Percentiles rank a stretch among this genome's conserved stretches.
Conservation (phyloP, 2,888 invertebrate genomes). For the Tinea trinotella region DNA sequence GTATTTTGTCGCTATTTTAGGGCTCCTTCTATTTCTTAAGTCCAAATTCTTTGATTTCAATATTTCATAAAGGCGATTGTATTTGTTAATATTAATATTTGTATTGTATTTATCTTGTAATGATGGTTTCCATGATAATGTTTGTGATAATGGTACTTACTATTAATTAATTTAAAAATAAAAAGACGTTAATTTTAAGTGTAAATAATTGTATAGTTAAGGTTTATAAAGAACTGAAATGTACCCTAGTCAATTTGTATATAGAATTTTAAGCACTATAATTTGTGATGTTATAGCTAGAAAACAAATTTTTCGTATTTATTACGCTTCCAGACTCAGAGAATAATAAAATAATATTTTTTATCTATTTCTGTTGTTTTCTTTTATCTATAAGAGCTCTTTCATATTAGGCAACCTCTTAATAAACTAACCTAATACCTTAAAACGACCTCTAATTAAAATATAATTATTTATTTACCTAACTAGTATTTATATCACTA, state of each 20-base stretch:
- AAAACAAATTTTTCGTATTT: conserved; percentile 65
- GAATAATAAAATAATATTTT: conserved; percentile 67
- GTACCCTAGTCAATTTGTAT: conserved; percentile 72
- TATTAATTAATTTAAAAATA: conserved; percentile 32
- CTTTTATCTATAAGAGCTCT: too few species aligned
- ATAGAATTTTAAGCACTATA: conserved; percentile 57
- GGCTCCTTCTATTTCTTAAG: too few species aligned
- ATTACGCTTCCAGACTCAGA: conserved; percentile 71
- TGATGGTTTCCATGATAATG: neutral
- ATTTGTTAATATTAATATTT: too few species aligned
- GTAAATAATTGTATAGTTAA: conserved; percentile 32
- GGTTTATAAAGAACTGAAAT: conserved; percentile 65
- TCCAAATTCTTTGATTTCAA: too few species aligned
- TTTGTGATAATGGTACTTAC: conserved; percentile 67
- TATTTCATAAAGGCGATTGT: too few species aligned
- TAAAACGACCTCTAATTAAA: too few species aligned
- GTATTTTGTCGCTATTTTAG: too few species aligned
- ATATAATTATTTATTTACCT: too few species aligned
- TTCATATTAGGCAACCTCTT: too few species aligned
- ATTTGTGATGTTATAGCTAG: conserved; percentile 71
- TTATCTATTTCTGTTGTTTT: conserved; percentile 45
- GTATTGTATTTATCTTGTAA: neutral
- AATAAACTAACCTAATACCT: too few species aligned
- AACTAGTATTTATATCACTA: too few species aligned
- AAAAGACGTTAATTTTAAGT: conserved; percentile 29